Evolutionary conservation across 2,888 invertebrate species (phyloP), one percentile per base, ranked within the genome.

Genomic region (Ametastegia equiseti): DNA sequence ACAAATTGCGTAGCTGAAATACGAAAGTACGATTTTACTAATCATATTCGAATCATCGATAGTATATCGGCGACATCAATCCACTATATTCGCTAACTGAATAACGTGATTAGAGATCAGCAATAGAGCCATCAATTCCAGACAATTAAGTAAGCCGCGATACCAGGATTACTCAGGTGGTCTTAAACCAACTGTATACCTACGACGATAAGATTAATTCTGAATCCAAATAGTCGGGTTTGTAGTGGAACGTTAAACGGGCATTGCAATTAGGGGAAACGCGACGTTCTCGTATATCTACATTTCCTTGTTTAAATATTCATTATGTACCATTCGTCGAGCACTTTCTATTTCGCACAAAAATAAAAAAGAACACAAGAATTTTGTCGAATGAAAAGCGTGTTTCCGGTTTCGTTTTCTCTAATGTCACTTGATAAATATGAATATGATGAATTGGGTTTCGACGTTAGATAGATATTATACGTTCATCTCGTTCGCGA

Each of bases 191-290:
- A 71, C 71, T 45, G 71, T 71, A n/a, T n/a, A n/a, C n/a, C n/a
- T n/a, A 36, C 71, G 71, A 71, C 71, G 71, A 71, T 71, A 27
- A 71, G 71, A 71, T 71, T 71, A 23, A 71, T 71, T 47, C 71
- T 23, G 47, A 71, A 71, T 71, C 71, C 71, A 27, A 71, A 71
- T 15, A 60, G 60, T 15, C 4, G 71, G 71, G 45, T 71, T 71
- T 47, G n/a, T n/a, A n/a, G n/a, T n/a, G 9, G 47, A 47, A 15
- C 6, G 71, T 71, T 71, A 45, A 71, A 47, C 71, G 30, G 47
- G 15, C n/a, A n/a, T n/a, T n/a, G 15, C 47, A 47, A 69, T 71
- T 45, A 71, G 30, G n/a, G n/a, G n/a, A n/a, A n/a, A 36, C 71
- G 47, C 47, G 15, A n/a, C 27, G 23, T 60, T n/a, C n/a, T n/a